Evolutionary conservation across 2,888 invertebrate genomes (phyloP).

Genomic region (Clistopyga incitator): DNA sequence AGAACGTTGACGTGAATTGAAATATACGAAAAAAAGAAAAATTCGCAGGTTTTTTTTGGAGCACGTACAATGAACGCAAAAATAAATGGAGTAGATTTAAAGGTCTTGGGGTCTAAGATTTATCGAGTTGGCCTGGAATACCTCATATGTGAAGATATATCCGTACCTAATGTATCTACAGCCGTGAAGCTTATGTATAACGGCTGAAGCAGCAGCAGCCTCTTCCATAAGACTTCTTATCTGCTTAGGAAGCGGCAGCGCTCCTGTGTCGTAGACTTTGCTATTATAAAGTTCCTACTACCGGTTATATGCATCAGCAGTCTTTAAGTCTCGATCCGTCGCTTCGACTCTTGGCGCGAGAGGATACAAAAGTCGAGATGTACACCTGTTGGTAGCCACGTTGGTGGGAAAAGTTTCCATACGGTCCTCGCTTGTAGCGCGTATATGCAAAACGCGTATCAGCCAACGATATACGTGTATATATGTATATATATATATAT

Average conservation of each 20-base stretch:
- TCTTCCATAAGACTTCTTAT: constrained; percentile 68
- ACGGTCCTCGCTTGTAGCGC: constrained; percentile 45
- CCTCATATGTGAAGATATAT: not conserved
- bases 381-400: constrained; percentile 29
- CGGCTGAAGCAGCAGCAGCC: constrained; percentile 18
- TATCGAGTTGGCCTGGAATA: too few species aligned
- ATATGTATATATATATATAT: too few species aligned
- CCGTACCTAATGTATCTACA: not conserved
- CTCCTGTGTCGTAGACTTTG: constrained; percentile 61
- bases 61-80: too few species aligned
- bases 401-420: constrained; percentile 45
- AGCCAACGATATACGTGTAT: not conserved
- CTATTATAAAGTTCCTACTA: constrained; percentile 64
- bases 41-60: too few species aligned
- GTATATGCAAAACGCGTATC: constrained; percentile 32
- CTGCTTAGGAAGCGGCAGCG: constrained; percentile 65
- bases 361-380: constrained; percentile 43
- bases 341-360: constrained; percentile 24
- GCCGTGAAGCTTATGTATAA: constrained; percentile 2
- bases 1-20: too few species aligned
- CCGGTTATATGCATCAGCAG: constrained; percentile 58
- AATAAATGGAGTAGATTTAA: too few species aligned
- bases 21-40: too few species aligned
- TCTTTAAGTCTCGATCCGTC: constrained; percentile 53
- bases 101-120: too few species aligned